A percentile compares a stretch with the other conserved stretches of the same genome.
Evolutionary conservation across 1,140 invertebrate genomes (phyloP).

Genomic region (Archivesica marissinica): DNA sequence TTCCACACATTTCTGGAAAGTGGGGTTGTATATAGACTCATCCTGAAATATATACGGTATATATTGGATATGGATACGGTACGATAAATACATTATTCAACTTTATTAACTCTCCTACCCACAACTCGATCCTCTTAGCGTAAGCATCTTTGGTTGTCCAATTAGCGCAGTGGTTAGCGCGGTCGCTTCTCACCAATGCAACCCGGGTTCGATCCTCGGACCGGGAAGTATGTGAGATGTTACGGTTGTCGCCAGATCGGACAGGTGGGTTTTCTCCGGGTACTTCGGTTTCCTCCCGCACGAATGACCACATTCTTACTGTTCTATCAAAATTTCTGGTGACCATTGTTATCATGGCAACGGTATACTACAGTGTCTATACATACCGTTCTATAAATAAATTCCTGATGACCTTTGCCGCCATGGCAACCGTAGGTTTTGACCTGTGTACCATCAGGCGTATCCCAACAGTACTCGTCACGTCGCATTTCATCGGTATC

Average conservation of each 20-base stretch:
- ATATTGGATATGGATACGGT: neutral
- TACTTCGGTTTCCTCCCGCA: too few species aligned
- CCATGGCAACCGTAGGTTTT: slow-evolving; percentile 44
- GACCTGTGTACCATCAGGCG: neutral
- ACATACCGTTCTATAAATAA: slow-evolving; percentile 39
- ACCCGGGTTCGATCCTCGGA: too few species aligned
- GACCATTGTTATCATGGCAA: neutral
- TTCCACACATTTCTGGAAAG: slow-evolving; percentile 34
- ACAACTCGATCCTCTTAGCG: neutral
- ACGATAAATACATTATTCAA: neutral
- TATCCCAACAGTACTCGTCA: slow-evolving; percentile 50
- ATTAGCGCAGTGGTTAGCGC: too few species aligned
- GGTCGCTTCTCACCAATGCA: too few species aligned
- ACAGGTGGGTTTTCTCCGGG: too few species aligned
- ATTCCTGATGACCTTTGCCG: slow-evolving; percentile 40
- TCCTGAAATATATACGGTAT: slow-evolving; percentile 37
- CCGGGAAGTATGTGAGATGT: too few species aligned
- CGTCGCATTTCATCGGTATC: slow-evolving; percentile 40
- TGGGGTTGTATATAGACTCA: slow-evolving; percentile 50
- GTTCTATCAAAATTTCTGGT: neutral
- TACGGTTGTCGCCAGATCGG: too few species aligned
- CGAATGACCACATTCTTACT: too few species aligned
- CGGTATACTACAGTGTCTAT: neutral
- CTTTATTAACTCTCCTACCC: neutral
- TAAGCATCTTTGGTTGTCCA: too few species aligned